These are phyloP conservation scores for Congeria kusceri DNA, from an alignment of 2,888 invertebrate species.

Conservation along the genomic window DNA sequence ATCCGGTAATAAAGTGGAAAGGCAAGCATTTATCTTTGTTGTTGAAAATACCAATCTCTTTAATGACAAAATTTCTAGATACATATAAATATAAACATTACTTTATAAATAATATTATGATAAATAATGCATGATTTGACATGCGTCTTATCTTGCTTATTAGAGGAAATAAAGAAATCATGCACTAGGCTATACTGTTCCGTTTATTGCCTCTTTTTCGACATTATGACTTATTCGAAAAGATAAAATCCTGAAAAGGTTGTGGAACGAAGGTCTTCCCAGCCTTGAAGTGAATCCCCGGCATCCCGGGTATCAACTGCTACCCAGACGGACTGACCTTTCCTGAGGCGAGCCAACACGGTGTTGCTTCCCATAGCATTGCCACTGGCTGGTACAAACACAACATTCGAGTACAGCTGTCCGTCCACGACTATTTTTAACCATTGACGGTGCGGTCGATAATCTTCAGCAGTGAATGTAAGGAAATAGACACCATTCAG, in stretches of 20 bases:
- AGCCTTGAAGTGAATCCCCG: slow-evolving; percentile 12
- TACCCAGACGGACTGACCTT: slow-evolving; percentile 15
- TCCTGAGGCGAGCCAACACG: slow-evolving; percentile 3
- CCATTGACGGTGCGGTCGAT: slow-evolving; percentile 15
- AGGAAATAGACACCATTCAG: slow-evolving; percentile 10
- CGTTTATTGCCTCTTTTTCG: too few species aligned
- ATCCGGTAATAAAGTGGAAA: too few species aligned
- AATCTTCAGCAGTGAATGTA: slow-evolving; percentile 14
- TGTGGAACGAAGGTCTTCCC: slow-evolving; percentile 1
- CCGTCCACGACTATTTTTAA: slow-evolving; percentile 22
- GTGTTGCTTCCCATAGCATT: slow-evolving; percentile 16
- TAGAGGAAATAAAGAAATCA: too few species aligned
- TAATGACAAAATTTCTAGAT: too few species aligned
- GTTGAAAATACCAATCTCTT: too few species aligned
- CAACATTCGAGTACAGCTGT: slow-evolving; percentile 7
- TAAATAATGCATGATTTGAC: too few species aligned
- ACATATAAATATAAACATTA: too few species aligned
- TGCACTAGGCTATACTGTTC: too few species aligned
- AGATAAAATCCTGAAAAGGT: slow-evolving; percentile 6
- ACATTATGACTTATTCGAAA: too few species aligned
- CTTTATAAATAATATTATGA: too few species aligned
- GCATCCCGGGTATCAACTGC: slow-evolving; percentile 12
- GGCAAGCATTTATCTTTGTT: too few species aligned
- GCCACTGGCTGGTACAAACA: neutral
- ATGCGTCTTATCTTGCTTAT: too few species aligned